Conservation (phyloP, 2,113 vertebrate genomes). For the Gila orcuttii region DNA sequence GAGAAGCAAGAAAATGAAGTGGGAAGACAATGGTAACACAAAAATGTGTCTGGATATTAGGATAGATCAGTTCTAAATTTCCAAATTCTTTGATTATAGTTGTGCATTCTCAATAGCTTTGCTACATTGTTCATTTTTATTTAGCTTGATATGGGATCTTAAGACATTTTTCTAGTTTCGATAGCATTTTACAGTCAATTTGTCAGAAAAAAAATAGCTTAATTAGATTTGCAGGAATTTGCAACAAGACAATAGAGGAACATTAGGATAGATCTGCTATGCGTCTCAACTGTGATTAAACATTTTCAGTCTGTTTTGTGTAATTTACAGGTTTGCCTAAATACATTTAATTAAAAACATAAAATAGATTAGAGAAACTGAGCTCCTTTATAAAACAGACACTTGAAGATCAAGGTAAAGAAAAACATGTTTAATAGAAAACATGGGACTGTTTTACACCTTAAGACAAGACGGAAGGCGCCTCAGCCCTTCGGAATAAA, state of each 20-base stretch:
- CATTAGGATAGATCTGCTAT: neutral
- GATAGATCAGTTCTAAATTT: neutral
- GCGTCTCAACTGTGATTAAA: neutral
- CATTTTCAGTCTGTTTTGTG: neutral
- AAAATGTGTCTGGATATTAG: neutral
- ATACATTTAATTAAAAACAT: neutral
- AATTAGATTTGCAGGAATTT: neutral
- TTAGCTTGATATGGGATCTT: neutral
- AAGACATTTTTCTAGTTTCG: neutral
- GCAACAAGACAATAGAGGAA: neutral
- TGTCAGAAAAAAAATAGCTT: neutral
- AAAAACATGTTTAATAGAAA: constrained; percentile 68
- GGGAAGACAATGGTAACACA: neutral
- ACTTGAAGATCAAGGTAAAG: constrained; percentile 42
- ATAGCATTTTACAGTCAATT: neutral
- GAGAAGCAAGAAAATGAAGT: neutral
- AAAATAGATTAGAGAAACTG: neutral
- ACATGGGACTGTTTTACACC: constrained; percentile 64
- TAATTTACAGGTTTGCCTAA: neutral
- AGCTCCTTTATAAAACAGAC: constrained; percentile 26
- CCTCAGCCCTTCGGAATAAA: constrained; percentile 69
- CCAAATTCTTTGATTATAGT: constrained; percentile 6
- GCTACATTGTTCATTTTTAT: neutral
- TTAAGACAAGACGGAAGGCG: constrained; percentile 59
- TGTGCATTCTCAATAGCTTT: neutral